Evolutionary conservation across 2,888 invertebrate species (phyloP), one percentile per base, ranked within the genome.

Genomic region (Parnassius apollo): DNA sequence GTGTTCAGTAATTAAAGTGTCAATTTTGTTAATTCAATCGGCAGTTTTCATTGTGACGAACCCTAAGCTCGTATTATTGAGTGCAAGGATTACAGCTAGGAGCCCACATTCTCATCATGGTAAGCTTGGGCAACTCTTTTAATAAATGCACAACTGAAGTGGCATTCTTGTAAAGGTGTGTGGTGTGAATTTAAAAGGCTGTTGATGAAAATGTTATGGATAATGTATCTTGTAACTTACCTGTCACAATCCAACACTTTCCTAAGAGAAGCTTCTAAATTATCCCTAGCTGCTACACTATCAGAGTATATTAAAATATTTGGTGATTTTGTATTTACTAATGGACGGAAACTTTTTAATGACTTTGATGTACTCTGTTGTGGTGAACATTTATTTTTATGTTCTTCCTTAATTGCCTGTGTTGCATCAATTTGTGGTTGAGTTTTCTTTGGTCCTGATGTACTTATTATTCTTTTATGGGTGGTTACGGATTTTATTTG

Each of bases 221-320:
- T 7, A 35, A 35, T 3, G 7, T 35, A 7, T 7, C 35, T 35
- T 35, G 35, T 35, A 42, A 69, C 86, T 83, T 88, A 96, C 96
- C 94, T 95, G 77, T 96, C 94, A 75, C 92, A 93, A 80, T 95
- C 95, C 65, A 96, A 86, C 62, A 95, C 94, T 70, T 93, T 93
- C 65, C 93, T 93, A 56, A 97, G 89, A 35, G 95, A 95, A 42
- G 92, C 88, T 76, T 95, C 95, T 60, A 96, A 94, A 80, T 95
- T 96, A 71, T 96, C 95, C 71, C 94, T 94, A 54, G 96, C 94
- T 42, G 94, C 93, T 63, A 93, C 82, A 82, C 96, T 96, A 81
- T 97, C 96, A 2, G 96, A 95, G 82, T 95, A 96, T 70, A 97
- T 95, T 65, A 97, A 90, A 74, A 97, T 94, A 87, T 96, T 96